Evolutionary conservation across 2,113 vertebrate genomes (phyloP), one percentile per base, ranked within the genome.

Genomic region (Myrmecophaga tridactyla): DNA sequence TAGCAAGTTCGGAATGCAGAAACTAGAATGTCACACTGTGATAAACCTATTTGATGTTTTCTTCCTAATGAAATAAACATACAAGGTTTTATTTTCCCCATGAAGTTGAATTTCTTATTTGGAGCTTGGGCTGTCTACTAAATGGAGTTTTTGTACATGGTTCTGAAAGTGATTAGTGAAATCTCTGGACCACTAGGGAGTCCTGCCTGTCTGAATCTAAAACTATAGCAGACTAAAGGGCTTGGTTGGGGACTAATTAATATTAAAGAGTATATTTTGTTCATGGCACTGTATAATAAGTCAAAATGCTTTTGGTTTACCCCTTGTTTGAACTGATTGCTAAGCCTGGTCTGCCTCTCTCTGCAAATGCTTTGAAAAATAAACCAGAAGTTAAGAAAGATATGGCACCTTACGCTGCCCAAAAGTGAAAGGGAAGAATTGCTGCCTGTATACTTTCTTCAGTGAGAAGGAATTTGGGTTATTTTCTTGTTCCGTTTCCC

Each of bases 51-150:
- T 31, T 90, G 81, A 90, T 69, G 9, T 91, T 91, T 95, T 86
- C 77, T 90, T 93, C 25, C 90, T 94, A 93, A 92, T 89, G 43
- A 96, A 95, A 96, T 92, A 94, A 94, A 92, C 39, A 82, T n/a
- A 15, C 2, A 77, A 69, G 43, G 67, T 86, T 90, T 93, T 76
- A 11, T 77, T 95, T 95, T 72, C 12, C 12, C n/a, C 29, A 15
- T 72, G 87, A 97, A 93, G 67, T 58, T 89, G 81, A 76, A 85
- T 51, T 77, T 86, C 81, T 92, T 75, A 80, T 90, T 87, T 95
- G 86, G 48, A 94, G 63, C 9, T 70, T 36, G 39, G n/a, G 43
- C 73, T 95, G 95, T 94, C 85, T 69, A 65, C 10, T 41, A 81
- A 90, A 27, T 76, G 62, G 39, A 82, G 76, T 94, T 90, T 93